Conservation (phyloP, 2,888 invertebrate genomes). For the Ganaspis brasiliensis region DNA sequence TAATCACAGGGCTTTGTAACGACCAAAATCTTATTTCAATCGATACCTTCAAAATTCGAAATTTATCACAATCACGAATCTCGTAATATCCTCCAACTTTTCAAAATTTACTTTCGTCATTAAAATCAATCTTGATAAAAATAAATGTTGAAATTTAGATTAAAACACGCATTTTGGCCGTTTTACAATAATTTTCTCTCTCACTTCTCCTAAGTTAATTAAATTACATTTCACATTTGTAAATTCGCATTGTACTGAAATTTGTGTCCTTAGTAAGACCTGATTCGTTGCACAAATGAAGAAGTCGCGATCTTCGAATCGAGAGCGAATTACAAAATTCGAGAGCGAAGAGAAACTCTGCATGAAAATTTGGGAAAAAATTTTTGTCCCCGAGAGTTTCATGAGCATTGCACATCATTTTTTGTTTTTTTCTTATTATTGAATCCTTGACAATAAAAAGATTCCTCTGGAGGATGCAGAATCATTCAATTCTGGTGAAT, state of each 20-base stretch:
- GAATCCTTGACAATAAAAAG: conserved; percentile 14
- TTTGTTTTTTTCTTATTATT: conserved; percentile 31
- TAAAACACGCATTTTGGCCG: too few species aligned
- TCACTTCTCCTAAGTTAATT: neutral
- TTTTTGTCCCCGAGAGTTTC: conserved; percentile 24
- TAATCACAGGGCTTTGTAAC: conserved; percentile 38
- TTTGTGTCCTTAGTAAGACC: conserved; percentile 2
- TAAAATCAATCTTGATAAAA: too few species aligned
- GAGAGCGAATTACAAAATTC: conserved; percentile 49
- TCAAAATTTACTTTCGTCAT: too few species aligned
- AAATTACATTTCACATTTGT: neutral
- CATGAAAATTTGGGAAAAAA: neutral
- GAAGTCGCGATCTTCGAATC: conserved; percentile 50
- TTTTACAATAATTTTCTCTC: conserved; percentile 21
- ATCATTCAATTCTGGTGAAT: neutral
- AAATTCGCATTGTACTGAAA: conserved; percentile 33
- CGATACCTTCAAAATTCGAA: neutral
- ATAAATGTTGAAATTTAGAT: too few species aligned
- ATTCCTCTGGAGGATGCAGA: neutral
- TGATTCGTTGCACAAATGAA: conserved; percentile 33
- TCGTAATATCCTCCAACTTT: too few species aligned
- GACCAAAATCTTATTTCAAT: neutral
- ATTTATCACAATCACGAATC: too few species aligned
- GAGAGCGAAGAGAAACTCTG: conserved; percentile 24
- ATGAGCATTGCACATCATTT: conserved; percentile 58